Base-by-base conservation (phyloP, 1,140 invertebrate species). In the Panagrolaimus sp. region DNA sequence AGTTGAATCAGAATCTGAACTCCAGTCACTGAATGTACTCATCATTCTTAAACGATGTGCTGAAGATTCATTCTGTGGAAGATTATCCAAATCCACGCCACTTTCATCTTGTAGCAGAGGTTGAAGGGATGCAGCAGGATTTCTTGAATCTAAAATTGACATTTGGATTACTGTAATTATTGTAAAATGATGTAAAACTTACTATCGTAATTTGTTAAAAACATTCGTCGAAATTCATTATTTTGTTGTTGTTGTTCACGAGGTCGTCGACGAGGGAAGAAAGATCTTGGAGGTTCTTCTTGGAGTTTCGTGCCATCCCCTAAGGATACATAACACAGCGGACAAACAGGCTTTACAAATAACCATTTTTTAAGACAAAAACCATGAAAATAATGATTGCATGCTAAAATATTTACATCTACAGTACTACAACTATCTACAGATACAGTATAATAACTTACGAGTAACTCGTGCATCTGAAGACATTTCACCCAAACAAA, bases 311-410 rank as follows among this genome's bases (percentile, higher is more conserved):
- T 58, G 52, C 52, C 52, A 58, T 58, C 52, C 1, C 52, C 52
- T 10, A 69, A 45, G 55, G 2, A 90, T 72, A 91, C 78, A 72
- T 87, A 85, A 74, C 87, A 87, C 72, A 87, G 77, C 3, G 87
- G 87, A 69, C 87, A 87, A 28, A 83, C 83, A 48, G 87, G 85
- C 80, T 89, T 88, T 0, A 97, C 90, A 82, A 96, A 96, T 5
- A 97, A 85, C 94, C 94, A 98, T 83, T 96, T 96, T 38, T 93
- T 86, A 14, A 98, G 83, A 83, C 94, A 98, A 4, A 94, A 89
- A 4, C 91, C 90, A 83, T 97, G 94, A 85, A 96, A 98, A 83
- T 90, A 94, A 83, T 96, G 94, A 77, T 90, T 90, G 81, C 94
- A 96, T 28, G 88, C 32, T 38, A 38, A 38, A 38, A 38, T 4